Evolutionary conservation across 2,113 vertebrate species (phyloP), one percentile per base, ranked within the genome.

Genomic region (Hyperopisus bebe): DNA sequence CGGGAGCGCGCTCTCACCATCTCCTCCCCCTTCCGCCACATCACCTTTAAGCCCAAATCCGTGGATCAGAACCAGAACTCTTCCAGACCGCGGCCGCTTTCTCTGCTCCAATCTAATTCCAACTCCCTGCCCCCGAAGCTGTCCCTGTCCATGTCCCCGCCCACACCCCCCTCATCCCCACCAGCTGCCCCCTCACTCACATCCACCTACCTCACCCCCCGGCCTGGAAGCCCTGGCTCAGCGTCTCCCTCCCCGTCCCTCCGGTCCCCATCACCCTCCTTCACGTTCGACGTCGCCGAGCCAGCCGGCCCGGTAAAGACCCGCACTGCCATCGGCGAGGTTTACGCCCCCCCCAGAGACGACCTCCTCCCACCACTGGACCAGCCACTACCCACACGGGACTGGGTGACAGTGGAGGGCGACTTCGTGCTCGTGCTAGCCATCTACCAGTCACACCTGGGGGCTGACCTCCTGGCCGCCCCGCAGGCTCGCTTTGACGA

Each of bases 391-490:
- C 98, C 98, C 39, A 94, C 95, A 19, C 93, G 95, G 62, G 96
- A 96, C 83, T 98, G 97, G 97, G 95, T 97, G 89, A 97, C 96
- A 0, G 91, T 98, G 15, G 97, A 98, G 91, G 97, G 95, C 0
- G 96, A 98, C 92, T 98, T 97, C 91, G 97, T 98, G 47, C 92
- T 98, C 24, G 94, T 98, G 3, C 91, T 98, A 92, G 98, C 96
- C 85, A 95, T 98, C 58, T 97, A 97, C 88, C 97, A 97, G 93
- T 93, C 94, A 87, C 98, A 98, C 88, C 93, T 98, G 15, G 95
- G 97, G 0, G 97, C 97, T 0, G 97, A 98, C 90, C 91, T 98
- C 55, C 92, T 96, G 27, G 95, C 97, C 0, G 96, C 95, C 0
- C 98, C 98, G 0, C 96, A 96, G 5, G 97, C 98, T 2, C 93